Evolutionary conservation across 1,140 invertebrate species (phyloP).

Genomic region (Papilio machaon): DNA sequence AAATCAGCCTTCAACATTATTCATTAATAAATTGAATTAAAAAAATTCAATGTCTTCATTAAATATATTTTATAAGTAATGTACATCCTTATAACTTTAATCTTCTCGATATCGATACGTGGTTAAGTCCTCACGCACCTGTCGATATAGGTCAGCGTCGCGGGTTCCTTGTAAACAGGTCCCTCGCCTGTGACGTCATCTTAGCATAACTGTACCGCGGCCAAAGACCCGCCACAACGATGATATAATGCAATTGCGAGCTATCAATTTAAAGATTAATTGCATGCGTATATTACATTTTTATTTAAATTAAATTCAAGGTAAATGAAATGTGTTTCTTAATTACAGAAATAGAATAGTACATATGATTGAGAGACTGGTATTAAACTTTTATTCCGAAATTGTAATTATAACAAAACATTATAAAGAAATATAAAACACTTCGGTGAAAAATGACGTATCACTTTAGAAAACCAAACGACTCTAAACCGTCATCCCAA

Average conservation of each 20-base stretch:
- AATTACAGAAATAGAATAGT: neutral
- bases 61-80: too few species aligned
- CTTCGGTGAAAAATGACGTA: too few species aligned
- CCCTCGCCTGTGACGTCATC: constrained; percentile 52
- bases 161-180: constrained; percentile 52
- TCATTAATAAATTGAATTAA: too few species aligned
- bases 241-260: constrained; percentile 35
- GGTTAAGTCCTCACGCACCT: constrained; percentile 41
- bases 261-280: constrained; percentile 30
- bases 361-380: too few species aligned
- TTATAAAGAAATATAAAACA: too few species aligned
- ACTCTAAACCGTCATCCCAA: too few species aligned
- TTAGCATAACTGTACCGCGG: constrained; percentile 36
- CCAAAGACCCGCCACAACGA: constrained; percentile 30
- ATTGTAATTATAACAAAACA: too few species aligned
- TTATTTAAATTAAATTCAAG: neutral
- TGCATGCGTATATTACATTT: neutral
- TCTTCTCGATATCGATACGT: constrained; percentile 35
- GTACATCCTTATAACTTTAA: constrained; percentile 9
- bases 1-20: too few species aligned
- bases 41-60: too few species aligned
- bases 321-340: neutral
- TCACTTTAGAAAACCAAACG: too few species aligned
- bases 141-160: constrained; percentile 57
- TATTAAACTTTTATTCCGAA: too few species aligned